Base-by-base conservation (phyloP, 2,113 vertebrate species). In the Montifringilla adamsi region DNA sequence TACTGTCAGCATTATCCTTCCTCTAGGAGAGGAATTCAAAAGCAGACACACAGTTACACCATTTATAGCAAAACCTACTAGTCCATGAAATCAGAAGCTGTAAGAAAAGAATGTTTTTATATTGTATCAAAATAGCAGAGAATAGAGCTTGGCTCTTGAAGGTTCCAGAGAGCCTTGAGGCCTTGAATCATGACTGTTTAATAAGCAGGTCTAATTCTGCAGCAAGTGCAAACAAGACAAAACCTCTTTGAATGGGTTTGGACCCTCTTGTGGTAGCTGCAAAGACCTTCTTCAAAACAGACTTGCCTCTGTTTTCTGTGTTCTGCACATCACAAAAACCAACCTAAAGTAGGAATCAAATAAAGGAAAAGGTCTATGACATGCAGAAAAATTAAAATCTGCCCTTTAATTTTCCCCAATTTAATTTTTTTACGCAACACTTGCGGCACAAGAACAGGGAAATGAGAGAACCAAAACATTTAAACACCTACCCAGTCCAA, bases 71-170 rank as follows among this genome's bases (percentile, higher is more conserved):
- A 84, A 95, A 89, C 44, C 82, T 73, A 24, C 63, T 13, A 83
- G 50, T 47, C 91, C 91, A 94, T 93, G 82, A 94, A 90, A 93
- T 92, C 87, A 72, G 89, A 84, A 92, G 72, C 62, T 77, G 58
- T 49, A 86, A 91, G 64, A 94, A 92, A 87, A 49, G 20, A 81
- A 58, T 41, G 0, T 4, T 13, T 64, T 78, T 44, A 41, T 69
- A 69, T 87, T 87, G 41, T 43, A 66, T 37, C 49, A 62, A 85
- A 82, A n/a, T 1, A 91, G 27, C n/a, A 81, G 60, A 84, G 85
- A 95, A 63, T 5, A 43, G 81, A 91, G 31, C 67, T 87, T 60
- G 52, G 74, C 37, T 87, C 22, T 63, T 52, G n/a, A 47, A 67
- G 55, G 31, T 88, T 49, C 33, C 60, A 62, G 44, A 86, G 44